Evolutionary conservation across 2,888 invertebrate genomes (phyloP), one percentile per base, ranked within the genome.

Genomic region (Callimorpha dominula): DNA sequence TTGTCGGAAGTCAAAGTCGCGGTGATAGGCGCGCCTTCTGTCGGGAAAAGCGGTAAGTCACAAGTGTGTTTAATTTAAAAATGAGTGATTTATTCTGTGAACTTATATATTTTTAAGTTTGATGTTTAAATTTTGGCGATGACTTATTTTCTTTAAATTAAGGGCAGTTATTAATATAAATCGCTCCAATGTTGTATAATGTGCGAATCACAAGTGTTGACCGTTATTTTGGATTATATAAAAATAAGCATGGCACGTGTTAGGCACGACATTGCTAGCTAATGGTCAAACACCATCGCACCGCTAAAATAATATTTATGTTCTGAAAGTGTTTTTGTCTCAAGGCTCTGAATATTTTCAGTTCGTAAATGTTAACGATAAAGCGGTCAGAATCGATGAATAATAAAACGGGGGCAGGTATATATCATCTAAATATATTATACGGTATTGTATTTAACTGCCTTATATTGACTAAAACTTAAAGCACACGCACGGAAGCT

Each of bases 1-100:
- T 96, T 98, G 79, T 97, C 98, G 77, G 98, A 99, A 96, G 98
- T 99, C 82, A 99, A 99, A 96, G 97, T 99, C 86, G 98, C 98
- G 63, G 98, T 99, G 84, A 96, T 99, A 82, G 99, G 99, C 73
- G 98, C 98, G 73, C 98, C 98, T 20, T 97, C 98, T 79, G 99
- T 99, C 81, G 99, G 99, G 78, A 99, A 99, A 96, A 99, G 98
- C 93, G 99, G 99, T 99, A 96, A 95, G 97, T 96, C 65, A 74
- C 78, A 80, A 78, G 52, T 72, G 73, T 40, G 75, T 63, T 74
- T 68, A 70, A 75, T 74, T 69, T 46, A 40, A 63, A 68, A 69
- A 69, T 31, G 9, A 40, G 20, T 72, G 75, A 71, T 69, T 46
- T 80, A 73, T 60, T 74, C 72, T 65, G 64, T 73, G 67, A 63